These are phyloP conservation scores for Nineta flava DNA, from an alignment of 2,888 invertebrate genomes.

Conservation along the genomic window DNA sequence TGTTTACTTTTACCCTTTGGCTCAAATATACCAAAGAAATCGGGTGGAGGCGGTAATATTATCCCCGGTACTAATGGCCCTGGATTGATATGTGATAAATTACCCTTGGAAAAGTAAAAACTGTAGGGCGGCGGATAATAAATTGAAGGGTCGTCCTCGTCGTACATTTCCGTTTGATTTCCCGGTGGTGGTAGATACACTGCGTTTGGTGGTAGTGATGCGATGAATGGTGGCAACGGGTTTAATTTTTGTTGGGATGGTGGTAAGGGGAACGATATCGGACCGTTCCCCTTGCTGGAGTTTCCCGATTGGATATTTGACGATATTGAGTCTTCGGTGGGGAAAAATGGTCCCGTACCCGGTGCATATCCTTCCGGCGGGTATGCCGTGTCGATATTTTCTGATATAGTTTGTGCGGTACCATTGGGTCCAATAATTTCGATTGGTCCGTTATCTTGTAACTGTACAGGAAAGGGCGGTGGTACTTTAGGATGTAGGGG, in stretches of 20 bases:
- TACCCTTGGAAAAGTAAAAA: constrained; percentile 66
- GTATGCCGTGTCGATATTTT: constrained; percentile 35
- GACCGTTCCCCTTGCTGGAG: constrained; percentile 29
- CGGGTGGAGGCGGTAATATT: constrained; percentile 72
- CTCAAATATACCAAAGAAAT: constrained; percentile 65
- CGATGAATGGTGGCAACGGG: constrained; percentile 27
- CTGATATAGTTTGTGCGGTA: constrained; percentile 54
- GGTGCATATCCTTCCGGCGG: constrained; percentile 26
- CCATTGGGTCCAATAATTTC: constrained; percentile 71
- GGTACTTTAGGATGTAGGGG: constrained; percentile 69
- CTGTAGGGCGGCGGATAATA: constrained; percentile 87
- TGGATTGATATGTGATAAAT: constrained; percentile 60
- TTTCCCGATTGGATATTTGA: constrained; percentile 36
- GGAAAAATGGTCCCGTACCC: constrained; percentile 35
- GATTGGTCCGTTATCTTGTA: constrained; percentile 71
- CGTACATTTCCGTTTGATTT: constrained; percentile 60
- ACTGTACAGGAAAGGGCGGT: constrained; percentile 87
- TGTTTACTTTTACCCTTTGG: constrained; percentile 19
- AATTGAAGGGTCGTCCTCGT: constrained; percentile 81
- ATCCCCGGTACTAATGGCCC: constrained; percentile 81
- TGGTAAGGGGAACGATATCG: constrained; percentile 34
- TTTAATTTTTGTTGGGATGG: constrained; percentile 18
- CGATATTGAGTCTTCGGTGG: constrained; percentile 41
- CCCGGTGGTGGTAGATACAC: constrained; percentile 33
- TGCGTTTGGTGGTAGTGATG: constrained; percentile 44